These are phyloP conservation scores for Drosophila gunungcola DNA, from an alignment of 1,140 invertebrate genomes.

Conservation along the genomic window DNA sequence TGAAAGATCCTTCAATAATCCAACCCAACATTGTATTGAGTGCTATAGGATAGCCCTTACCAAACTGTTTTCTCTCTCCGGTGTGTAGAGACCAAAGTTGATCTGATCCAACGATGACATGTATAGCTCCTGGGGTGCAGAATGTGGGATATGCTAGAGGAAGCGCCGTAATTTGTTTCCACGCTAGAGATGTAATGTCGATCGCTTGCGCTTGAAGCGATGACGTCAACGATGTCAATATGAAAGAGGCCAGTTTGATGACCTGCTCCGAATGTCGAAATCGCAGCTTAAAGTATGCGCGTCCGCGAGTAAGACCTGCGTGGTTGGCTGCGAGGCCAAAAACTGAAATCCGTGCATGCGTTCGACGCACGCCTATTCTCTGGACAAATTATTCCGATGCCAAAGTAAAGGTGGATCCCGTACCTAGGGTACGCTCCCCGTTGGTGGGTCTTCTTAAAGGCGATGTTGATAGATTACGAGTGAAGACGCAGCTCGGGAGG, in stretches of 20 bases:
- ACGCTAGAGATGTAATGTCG: neutral
- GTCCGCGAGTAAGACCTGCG: neutral
- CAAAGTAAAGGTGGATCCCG: too few species aligned
- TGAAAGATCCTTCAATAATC: constrained; percentile 1
- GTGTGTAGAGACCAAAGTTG: too few species aligned
- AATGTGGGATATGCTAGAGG: neutral
- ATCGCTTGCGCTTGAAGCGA: too few species aligned
- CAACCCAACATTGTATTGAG: neutral
- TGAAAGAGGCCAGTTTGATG: neutral
- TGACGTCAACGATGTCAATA: neutral
- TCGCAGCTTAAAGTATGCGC: neutral
- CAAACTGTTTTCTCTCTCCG: neutral
- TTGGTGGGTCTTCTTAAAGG: too few species aligned
- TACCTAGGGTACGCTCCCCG: too few species aligned
- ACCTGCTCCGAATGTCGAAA: too few species aligned
- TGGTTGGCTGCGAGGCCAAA: neutral
- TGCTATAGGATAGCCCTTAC: neutral
- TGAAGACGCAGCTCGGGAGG: too few species aligned
- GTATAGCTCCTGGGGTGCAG: neutral
- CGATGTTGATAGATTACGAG: too few species aligned
- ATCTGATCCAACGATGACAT: neutral
- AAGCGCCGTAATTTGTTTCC: neutral
- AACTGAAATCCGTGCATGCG: neutral
- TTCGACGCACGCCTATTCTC: too few species aligned
- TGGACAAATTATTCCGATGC: too few species aligned